A percentile compares a stretch with the other conserved stretches of the same genome.
phyloP scores from a whole-genome alignment of 1,140 invertebrate genomes.

The Aleiodes sp. region DNA sequence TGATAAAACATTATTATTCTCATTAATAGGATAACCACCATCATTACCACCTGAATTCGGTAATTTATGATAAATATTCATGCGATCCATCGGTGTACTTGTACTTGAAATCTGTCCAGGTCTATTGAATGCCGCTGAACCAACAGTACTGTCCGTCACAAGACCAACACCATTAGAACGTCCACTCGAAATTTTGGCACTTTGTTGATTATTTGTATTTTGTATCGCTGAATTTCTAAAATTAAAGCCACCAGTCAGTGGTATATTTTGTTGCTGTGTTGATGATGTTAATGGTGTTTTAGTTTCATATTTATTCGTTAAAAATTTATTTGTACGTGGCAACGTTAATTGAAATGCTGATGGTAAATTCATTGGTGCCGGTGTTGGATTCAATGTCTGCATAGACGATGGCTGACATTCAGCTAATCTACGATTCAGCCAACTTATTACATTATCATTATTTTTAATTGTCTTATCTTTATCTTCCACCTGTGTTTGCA shows the following conservation, averaged over 20 bases:
- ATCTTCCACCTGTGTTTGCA: conserved; percentile 66
- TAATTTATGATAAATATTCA: conserved; percentile 51
- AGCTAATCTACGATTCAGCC: conserved; percentile 61
- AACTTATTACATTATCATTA: conserved; percentile 70
- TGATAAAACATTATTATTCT: conserved; percentile 53
- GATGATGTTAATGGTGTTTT: conserved; percentile 47
- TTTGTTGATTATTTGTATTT: conserved; percentile 58
- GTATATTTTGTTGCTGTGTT: conserved; percentile 42
- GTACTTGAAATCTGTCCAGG: conserved; percentile 58
- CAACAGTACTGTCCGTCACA: conserved; percentile 47
- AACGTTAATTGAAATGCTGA: conserved; percentile 57
- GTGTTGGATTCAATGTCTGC: conserved; percentile 45
- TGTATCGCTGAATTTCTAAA: conserved; percentile 55
- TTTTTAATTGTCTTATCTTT: conserved; percentile 72
- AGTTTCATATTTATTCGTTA: conserved; percentile 50
- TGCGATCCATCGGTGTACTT: conserved; percentile 61
- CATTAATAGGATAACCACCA: conserved; percentile 35
- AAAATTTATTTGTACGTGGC: conserved; percentile 57
- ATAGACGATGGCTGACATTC: conserved; percentile 56
- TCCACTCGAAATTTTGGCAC: conserved; percentile 39
- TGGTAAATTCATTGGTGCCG: conserved; percentile 45
- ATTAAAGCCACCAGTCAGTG: conserved; percentile 43
- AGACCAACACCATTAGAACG: conserved; percentile 51
- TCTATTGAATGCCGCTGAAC: conserved; percentile 52
- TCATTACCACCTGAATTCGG: conserved; percentile 40